phyloP scores from a whole-genome alignment of 2,797 vertebrate species.

The Dromococcyx pavoninus region DNA sequence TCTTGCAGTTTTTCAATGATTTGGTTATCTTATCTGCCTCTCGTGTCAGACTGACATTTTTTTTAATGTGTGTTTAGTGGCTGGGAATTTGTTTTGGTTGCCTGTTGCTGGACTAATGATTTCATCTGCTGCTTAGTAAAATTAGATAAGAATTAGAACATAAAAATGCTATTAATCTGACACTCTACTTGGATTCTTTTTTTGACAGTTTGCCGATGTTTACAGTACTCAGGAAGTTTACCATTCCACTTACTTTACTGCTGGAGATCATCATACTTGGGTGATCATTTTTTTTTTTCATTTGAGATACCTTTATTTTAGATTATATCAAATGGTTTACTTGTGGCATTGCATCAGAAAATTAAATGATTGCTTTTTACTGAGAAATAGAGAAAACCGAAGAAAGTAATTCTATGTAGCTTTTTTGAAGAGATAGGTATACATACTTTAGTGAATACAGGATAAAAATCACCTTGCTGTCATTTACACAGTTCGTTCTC shows the following conservation, averaged over 20 bases:
- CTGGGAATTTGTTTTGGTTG: neutral
- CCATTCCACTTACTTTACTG: conserved; percentile 90
- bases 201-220: conserved; percentile 93
- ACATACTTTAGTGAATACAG: neutral
- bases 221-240: conserved; percentile 93
- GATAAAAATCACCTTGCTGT: neutral
- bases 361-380: neutral
- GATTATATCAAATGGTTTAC: neutral
- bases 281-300: conserved; percentile 71
- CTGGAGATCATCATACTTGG: conserved; percentile 87
- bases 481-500: neutral
- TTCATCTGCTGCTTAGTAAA: neutral
- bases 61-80: neutral
- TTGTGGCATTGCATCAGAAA: neutral
- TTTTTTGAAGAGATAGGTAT: neutral
- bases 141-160: conserved; percentile 19
- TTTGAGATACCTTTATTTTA: neutral
- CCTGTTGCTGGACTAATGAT: neutral
- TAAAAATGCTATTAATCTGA: conserved; percentile 11
- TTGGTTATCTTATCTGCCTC: neutral
- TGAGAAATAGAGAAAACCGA: neutral
- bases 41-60: conserved; percentile 33
- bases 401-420: neutral
- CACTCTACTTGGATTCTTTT: neutral
- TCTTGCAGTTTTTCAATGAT: neutral